Evolutionary conservation across 2,888 invertebrate genomes (phyloP).

Genomic region (Norana najaformis): DNA sequence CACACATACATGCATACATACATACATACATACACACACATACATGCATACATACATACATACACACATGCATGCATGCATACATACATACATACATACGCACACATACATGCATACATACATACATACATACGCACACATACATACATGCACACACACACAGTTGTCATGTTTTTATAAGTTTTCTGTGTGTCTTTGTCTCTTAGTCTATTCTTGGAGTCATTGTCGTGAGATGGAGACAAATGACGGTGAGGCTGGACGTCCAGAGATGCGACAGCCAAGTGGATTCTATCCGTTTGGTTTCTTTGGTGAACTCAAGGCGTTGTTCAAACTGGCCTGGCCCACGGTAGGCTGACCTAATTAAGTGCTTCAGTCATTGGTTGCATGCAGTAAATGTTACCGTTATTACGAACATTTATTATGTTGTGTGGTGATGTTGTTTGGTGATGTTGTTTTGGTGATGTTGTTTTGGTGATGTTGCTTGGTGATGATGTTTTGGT

Average conservation of each 20-base stretch:
- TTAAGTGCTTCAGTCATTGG: background rate
- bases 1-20: too few relatives aligned
- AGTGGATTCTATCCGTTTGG: conserved; percentile 38
- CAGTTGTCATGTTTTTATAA: background rate
- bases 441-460: too few relatives aligned
- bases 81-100: too few relatives aligned
- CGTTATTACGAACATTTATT: too few relatives aligned
- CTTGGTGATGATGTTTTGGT: conserved; percentile 27
- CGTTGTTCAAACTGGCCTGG: conserved; percentile 46
- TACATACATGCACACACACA: background rate
- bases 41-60: too few relatives aligned
- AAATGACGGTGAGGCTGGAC: background rate
- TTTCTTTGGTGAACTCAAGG: conserved; percentile 40
- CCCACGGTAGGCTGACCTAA: conserved; percentile 42
- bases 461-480: background rate
- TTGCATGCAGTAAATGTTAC: too few relatives aligned
- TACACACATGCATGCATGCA: too few relatives aligned
- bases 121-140: background rate
- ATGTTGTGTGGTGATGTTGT: too few relatives aligned
- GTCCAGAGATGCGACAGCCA: background rate
- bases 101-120: too few relatives aligned
- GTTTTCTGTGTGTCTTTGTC: background rate
- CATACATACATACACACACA: too few relatives aligned
- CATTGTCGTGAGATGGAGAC: background rate
- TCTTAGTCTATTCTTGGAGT: background rate